Evolutionary conservation across 2,113 vertebrate species (phyloP), one percentile per base, ranked within the genome.

Genomic region (Telmatochromis bifrenatus): DNA sequence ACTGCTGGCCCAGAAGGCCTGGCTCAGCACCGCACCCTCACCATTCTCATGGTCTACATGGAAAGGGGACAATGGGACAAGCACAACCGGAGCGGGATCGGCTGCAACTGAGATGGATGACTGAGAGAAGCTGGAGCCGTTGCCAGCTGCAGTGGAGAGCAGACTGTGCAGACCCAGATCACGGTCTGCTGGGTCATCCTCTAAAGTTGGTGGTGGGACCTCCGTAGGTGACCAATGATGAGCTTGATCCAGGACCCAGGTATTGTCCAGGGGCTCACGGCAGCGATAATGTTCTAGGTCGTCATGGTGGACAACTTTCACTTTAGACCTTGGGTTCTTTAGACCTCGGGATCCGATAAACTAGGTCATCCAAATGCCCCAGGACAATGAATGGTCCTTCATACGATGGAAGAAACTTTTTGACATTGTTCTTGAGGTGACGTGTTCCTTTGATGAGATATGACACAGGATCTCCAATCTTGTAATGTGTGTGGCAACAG

Each of bases 51-150:
- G 49, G 49, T 53, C 49, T 53, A 3, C 49, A n/a, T 53, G 49
- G 49, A 10, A 53, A 53, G 49, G 49, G 19, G 19, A 53, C 5
- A 10, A 53, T n/a, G 5, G 19, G 19, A 53, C 49, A 53, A n/a
- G 49, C 17, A 51, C 17, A 51, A n/a, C 8, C 0, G 17, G 49
- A 51, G 17, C 17, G 17, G 51, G 51, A 10, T 53, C 0, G 0
- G 19, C 19, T 53, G 51, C 51, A 53, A 3, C 19, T 53, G 51
- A n/a, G 51, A 53, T 0, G 19, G 51, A 53, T 21, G 51, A 9
- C 51, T 53, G 19, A 53, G 51, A 53, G 51, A 21, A 53, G 17
- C 49, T n/a, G 49, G 49, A 0, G 17, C 49, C 0, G 9, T 51
- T n/a, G 8, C 9, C 51, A 53, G 51, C 19, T 53, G 51, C 19